A percentile compares a stretch with the other conserved stretches of the same genome.
phyloP scores from a whole-genome alignment of 2,113 vertebrate species.

The Chlorodrepanis virens region DNA sequence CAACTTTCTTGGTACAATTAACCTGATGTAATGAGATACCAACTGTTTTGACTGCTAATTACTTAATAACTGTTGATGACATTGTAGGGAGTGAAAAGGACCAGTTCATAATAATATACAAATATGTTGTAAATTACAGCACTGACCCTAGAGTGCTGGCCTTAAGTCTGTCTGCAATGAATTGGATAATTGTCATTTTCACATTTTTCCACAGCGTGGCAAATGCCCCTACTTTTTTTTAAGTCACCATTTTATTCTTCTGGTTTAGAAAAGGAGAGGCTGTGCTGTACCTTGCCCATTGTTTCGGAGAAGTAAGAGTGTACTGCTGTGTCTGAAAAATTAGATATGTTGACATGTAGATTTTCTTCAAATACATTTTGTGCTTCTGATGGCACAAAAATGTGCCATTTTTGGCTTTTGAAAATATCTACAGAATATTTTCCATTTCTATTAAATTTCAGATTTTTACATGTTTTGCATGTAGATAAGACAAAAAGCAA shows the following conservation, averaged over 20 bases:
- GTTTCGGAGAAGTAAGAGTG: not conserved
- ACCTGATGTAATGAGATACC: not conserved
- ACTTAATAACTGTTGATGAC: not conserved
- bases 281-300: not conserved
- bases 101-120: not conserved
- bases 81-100: not conserved
- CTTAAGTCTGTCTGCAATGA: not conserved
- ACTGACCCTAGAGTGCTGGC: not conserved
- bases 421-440: not conserved
- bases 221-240: rapidly evolving
- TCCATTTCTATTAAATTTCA: not conserved
- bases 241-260: not conserved
- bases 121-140: not conserved
- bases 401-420: too few relatives aligned
- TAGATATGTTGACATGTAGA: not conserved
- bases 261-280: not conserved
- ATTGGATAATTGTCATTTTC: not conserved
- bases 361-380: not conserved
- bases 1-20: not conserved
- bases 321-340: not conserved
- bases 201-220: not conserved
- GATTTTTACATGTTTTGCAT: not conserved
- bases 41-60: not conserved
- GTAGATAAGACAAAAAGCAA: not conserved
- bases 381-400: not conserved